Base-by-base conservation (phyloP, 1,140 invertebrate genomes). In the Drosophila novamexicana region DNA sequence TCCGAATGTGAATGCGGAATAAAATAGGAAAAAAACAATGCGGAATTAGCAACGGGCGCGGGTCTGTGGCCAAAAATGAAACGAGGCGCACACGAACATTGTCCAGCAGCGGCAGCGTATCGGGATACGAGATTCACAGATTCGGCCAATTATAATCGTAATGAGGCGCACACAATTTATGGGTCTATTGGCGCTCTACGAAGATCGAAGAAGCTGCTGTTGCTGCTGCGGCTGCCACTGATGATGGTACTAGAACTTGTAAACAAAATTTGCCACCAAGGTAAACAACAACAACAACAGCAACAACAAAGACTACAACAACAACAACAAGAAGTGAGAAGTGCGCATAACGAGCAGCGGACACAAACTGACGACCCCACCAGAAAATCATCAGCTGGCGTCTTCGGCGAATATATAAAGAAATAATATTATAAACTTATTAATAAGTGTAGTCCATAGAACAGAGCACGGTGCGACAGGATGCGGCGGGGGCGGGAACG, bases 351-450 rank as follows among this genome's bases (percentile, higher is more conserved):
- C 57, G 71, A 61, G 66, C 37, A 63, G 50, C 66, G 52, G 32
- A 62, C 42, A 44, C 36, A 62, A 70, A 73, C 75, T 74, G 81
- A 82, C 37, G 49, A 39, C 50, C n/a, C 14, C 44, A 34, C 9
- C 8, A 54, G 65, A 70, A 69, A 67, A 59, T 69, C 63, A 71
- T 54, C 47, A 59, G 54, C 62, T 47, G 50, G 39, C 63, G 44
- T 29, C 22, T 29, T 29, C 22, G 18, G 36, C 39, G 67, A 54
- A 16, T 42, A 40, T 49, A 52, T 52, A 50, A 64, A 59, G 67
- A 81, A 81, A 82, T 65, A 86, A 79, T 81, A 77, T 77, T 75
- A 77, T 77, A 81, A 72, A 85, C 82, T 82, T 85, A 85, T 86
- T 86, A 85, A 85, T 85, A 85, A 85, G 82, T 85, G 75, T 81